A percentile compares a stretch with the other conserved stretches of the same genome.
Evolutionary conservation across 2,888 invertebrate genomes (phyloP).

Genomic region (Zele albiditarsus): DNA sequence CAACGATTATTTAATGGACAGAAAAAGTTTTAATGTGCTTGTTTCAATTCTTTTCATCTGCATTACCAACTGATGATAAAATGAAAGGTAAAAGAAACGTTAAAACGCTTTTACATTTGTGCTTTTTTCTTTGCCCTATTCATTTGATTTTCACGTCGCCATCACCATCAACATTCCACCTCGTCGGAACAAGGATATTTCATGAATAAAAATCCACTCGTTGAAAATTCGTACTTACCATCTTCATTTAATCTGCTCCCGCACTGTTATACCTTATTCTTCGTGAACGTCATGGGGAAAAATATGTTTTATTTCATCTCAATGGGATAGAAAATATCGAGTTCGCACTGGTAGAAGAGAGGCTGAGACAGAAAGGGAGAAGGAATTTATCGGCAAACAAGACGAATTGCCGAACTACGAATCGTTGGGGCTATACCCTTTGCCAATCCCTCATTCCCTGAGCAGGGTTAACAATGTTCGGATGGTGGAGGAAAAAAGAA

Average conservation of each 20-base stretch:
- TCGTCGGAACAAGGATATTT: no score
- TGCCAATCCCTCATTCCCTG: constrained; percentile 14
- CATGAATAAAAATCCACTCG: no score
- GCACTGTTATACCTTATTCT: no score
- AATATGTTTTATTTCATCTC: not conserved
- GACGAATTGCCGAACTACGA: constrained; percentile 46
- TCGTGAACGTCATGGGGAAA: not conserved
- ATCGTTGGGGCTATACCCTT: not conserved
- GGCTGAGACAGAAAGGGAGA: constrained; percentile 15
- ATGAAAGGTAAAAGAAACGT: not conserved
- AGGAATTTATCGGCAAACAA: constrained; percentile 53
- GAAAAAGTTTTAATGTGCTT: not conserved
- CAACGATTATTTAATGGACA: not conserved
- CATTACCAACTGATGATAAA: not conserved
- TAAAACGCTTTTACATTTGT: not conserved
- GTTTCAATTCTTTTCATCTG: not conserved
- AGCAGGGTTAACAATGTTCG: not conserved
- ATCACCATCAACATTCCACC: no score
- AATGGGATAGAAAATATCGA: not conserved
- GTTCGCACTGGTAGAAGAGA: not conserved
- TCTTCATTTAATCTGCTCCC: not conserved
- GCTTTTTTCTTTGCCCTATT: not conserved
- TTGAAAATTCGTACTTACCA: not conserved
- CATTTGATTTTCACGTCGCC: not conserved
- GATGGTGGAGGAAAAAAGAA: not conserved